Evolutionary conservation across 2,888 invertebrate genomes (phyloP).

Genomic region (Scaptomyza flava): DNA sequence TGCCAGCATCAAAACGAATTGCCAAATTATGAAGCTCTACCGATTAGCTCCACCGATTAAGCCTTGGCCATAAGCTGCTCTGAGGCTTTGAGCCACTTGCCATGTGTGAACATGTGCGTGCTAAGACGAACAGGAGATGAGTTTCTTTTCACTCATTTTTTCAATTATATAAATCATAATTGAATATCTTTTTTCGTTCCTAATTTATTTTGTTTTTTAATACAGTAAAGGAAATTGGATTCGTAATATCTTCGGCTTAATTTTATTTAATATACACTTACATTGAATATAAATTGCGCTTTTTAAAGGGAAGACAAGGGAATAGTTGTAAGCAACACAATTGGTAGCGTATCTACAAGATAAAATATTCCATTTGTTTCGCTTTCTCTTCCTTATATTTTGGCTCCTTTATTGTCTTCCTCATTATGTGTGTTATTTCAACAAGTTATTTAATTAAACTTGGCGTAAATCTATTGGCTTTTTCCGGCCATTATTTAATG

Average conservation of each 20-base stretch:
- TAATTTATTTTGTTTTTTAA: not conserved
- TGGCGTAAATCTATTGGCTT: conserved; percentile 34
- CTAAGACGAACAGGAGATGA: conserved; percentile 26
- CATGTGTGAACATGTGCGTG: conserved; percentile 58
- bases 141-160: not conserved
- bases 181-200: not conserved
- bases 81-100: conserved; percentile 44
- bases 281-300: not conserved
- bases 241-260: not conserved
- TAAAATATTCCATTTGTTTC: not conserved
- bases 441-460: conserved; percentile 49
- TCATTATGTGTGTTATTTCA: not conserved
- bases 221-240: not conserved
- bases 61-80: conserved; percentile 23
- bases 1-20: conserved; percentile 53
- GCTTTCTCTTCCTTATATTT: not conserved
- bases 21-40: conserved; percentile 63
- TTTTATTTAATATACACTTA: conserved; percentile 1
- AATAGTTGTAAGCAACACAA: not conserved
- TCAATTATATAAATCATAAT: not conserved
- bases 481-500: conserved; percentile 45
- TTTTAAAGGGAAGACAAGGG: not conserved
- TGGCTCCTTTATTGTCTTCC: not conserved
- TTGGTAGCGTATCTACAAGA: not conserved
- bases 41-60: conserved; percentile 17